Base-by-base conservation (phyloP, 2,113 vertebrate genomes). In the Prunella himalayana region DNA sequence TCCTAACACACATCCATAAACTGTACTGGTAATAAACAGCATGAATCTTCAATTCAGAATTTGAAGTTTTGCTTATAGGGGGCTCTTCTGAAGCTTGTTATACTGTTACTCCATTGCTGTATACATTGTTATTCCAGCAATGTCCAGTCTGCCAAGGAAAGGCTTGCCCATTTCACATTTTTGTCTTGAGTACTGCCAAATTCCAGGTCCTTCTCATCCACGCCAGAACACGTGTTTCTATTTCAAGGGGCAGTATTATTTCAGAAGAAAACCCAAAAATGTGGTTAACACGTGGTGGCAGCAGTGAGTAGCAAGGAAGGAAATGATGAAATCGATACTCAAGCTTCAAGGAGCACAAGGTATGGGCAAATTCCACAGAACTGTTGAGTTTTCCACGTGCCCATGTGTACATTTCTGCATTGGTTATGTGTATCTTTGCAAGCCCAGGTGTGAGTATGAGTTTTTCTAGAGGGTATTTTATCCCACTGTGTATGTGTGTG, bases 251-350 rank as follows among this genome's bases (percentile, higher is more conserved):
- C n/a, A 7, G 18, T 83, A 42, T 12, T 72, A 59, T 51, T 80
- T 80, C 75, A 39, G 15, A 6, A 45, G 51, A 83, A 77, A 23
- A 5, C 4, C 18, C 41, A 49, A 42, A 63, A 47, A 6, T 8
- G 66, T 41, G 77, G 76, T 44, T 60, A 88, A 95, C 94, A 94
- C 95, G 9, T 92, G 96, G 94, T 95, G 96, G 94, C 96, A 96
- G 94, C 85, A 97, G 87, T 44, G 95, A 96, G 94, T 76, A 94
- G 75, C 35, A 82, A 90, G 66, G 35, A 54, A 65, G 23, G 42
- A 75, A 33, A 30, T 4, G 21, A 70, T n/a, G 44, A 93, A 44
- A 10, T 45, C 1, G 1, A 4, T 59, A 28, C 24, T 77, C 17
- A 5, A 19, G 35, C 41, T 77, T 82, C 61, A 39, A 80, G 35